Conservation (phyloP, 1,140 invertebrate genomes). For the Panagrolaimus sp. region DNA sequence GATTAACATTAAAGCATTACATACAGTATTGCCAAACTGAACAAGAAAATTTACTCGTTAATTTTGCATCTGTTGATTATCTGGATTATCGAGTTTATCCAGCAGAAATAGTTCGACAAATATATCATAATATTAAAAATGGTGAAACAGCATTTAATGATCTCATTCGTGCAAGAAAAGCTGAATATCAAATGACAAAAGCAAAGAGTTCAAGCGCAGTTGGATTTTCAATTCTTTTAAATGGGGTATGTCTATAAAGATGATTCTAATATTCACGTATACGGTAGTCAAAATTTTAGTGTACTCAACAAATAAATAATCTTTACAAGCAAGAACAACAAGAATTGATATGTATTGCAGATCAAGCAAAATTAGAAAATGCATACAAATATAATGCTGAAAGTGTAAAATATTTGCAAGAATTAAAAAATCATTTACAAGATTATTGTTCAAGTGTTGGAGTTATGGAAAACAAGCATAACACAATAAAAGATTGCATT, state of each 20-base stretch:
- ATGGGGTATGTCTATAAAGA: background rate
- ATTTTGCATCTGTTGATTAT: background rate
- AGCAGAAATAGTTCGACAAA: background rate
- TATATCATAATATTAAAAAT: background rate
- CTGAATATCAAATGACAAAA: background rate
- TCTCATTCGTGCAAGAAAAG: background rate
- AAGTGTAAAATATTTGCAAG: background rate
- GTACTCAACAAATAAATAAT: background rate
- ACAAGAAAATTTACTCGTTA: background rate
- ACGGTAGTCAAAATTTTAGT: background rate
- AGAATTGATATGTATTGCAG: background rate
- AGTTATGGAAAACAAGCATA: too few relatives aligned
- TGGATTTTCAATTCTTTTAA: background rate
- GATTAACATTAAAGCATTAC: background rate
- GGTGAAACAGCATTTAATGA: background rate
- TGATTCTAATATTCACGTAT: background rate
- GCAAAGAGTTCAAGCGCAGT: background rate
- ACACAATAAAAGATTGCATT: too few relatives aligned
- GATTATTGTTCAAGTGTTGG: too few relatives aligned
- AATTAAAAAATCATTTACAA: too few relatives aligned
- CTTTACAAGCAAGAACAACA: background rate
- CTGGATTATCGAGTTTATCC: constrained; percentile 1
- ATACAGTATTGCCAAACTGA: background rate
- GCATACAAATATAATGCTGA: background rate
- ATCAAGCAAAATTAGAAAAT: constrained; percentile 1